Evolutionary conservation across 2,888 invertebrate species (phyloP).

Genomic region (Pristionchus japonicus): DNA sequence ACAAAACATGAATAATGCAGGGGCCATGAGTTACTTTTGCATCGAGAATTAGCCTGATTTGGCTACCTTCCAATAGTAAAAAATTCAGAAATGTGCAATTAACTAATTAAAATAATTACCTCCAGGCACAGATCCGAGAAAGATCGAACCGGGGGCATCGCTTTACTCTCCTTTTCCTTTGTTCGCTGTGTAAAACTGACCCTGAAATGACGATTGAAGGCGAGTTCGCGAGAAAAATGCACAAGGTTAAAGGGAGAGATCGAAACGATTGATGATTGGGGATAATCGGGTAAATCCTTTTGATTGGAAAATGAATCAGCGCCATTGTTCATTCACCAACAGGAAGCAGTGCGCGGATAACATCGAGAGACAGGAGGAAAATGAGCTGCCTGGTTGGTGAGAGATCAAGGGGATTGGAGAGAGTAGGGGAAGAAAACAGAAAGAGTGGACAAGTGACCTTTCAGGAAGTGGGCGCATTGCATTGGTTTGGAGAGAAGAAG

Average conservation of each 20-base stretch:
- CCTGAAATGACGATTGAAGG: slow-evolving; percentile 20
- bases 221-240: background rate
- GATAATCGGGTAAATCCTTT: background rate
- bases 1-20: no score
- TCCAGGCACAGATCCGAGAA: slow-evolving; percentile 6
- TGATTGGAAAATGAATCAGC: background rate
- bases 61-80: no score
- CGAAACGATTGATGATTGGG: background rate
- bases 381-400: background rate
- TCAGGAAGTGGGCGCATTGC: background rate
- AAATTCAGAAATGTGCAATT: background rate
- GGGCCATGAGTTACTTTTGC: no score
- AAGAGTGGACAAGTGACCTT: background rate
- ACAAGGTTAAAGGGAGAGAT: background rate
- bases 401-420: background rate
- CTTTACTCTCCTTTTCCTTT: background rate
- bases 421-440: background rate
- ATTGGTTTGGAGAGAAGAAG: background rate
- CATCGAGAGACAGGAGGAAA: background rate
- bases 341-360: background rate
- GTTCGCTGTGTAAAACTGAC: background rate
- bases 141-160: slow-evolving; percentile 27
- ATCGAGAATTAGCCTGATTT: background rate
- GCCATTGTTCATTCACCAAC: background rate
- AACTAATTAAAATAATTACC: background rate